Base-by-base conservation (phyloP, 2,888 invertebrate genomes). In the Ypsolopha scabrella region DNA sequence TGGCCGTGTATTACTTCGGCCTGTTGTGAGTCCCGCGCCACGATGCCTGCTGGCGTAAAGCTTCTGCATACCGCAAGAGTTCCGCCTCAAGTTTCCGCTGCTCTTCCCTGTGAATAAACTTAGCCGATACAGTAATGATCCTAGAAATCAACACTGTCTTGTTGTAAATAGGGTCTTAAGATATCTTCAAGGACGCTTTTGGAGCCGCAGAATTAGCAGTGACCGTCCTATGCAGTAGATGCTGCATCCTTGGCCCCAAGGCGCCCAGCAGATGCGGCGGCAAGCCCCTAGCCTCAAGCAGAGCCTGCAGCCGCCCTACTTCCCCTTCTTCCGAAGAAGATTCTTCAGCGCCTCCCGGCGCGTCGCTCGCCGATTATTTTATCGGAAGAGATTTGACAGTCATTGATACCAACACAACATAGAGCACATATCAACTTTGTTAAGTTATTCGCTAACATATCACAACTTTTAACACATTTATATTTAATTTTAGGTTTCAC, bases 191-290 rank as follows among this genome's bases (percentile, higher is more conserved):
- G 50, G 41, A 7, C 41, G 41, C n/a, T n/a, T n/a, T n/a, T n/a
- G n/a, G n/a, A n/a, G n/a, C n/a, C n/a, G n/a, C 82, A 0, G 85
- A 83, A 61, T 85, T 86, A 51, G 94, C 94, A 48, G 96, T 96
- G 90, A 98, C 97, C 58, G 96, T 97, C 60, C 98, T 90, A 72
- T 98, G 97, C 56, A 98, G 86, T 53, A 98, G 88, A 71, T 98
- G 97, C 72, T 98, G 98, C 97, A 99, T 96, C 51, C 98, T 90
- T 48, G 98, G 97, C 0, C 96, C 98, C 51, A 99, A 88, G 1
- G 98, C 97, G 38, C 98, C 97, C 65, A 99, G 96, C 55, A 99
- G 88, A 74, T 98, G 98, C 10, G 98, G 97, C n/a, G 98, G 98
- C 60, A 98, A 80, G 34, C 98, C 98, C 59, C 98, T 89, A 10